Evolutionary conservation across 1,140 invertebrate species (phyloP).

Genomic region (Macrosteles quadrilineatus): DNA sequence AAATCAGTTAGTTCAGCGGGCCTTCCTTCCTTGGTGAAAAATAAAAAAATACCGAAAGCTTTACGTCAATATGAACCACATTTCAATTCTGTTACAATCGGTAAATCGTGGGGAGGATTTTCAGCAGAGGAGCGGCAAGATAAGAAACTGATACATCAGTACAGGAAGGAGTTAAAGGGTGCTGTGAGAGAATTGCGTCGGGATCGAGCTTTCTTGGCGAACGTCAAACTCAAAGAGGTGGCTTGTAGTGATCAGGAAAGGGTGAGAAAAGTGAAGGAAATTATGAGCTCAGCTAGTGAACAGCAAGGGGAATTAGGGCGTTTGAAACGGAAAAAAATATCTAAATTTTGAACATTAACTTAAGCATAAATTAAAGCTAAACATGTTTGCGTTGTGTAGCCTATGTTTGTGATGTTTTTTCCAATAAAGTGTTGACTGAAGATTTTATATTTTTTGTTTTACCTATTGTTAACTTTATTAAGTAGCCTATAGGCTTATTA

Average conservation of each 20-base stretch:
- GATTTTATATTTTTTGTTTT: too few species aligned
- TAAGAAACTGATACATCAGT: slow-evolving; percentile 75
- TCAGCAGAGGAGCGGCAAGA: slow-evolving; percentile 68
- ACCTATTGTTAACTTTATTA: too few species aligned
- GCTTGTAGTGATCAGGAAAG: slow-evolving; percentile 51
- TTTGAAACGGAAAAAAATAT: slow-evolving; percentile 38
- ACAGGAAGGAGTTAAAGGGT: slow-evolving; percentile 88
- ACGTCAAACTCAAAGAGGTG: slow-evolving; percentile 78
- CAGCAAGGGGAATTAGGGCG: slow-evolving; percentile 43
- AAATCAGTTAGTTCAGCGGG: slow-evolving; percentile 56
- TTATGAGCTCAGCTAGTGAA: slow-evolving; percentile 41
- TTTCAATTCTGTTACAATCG: slow-evolving; percentile 74
- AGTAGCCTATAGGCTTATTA: too few species aligned
- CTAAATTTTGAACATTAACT: too few species aligned
- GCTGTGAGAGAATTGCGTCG: slow-evolving; percentile 86
- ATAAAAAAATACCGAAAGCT: slow-evolving; percentile 74
- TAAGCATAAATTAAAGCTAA: too few species aligned
- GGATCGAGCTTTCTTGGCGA: slow-evolving; percentile 81
- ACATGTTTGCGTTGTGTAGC: too few species aligned
- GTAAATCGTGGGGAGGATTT: slow-evolving; percentile 63
- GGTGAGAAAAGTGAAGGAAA: slow-evolving; percentile 43
- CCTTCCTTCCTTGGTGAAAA: slow-evolving; percentile 57
- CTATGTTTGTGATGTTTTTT: too few species aligned
- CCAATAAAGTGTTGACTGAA: too few species aligned
- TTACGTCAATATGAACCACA: slow-evolving; percentile 82